Conservation (phyloP, 2,888 invertebrate species). For the Corbicula japonica region DNA sequence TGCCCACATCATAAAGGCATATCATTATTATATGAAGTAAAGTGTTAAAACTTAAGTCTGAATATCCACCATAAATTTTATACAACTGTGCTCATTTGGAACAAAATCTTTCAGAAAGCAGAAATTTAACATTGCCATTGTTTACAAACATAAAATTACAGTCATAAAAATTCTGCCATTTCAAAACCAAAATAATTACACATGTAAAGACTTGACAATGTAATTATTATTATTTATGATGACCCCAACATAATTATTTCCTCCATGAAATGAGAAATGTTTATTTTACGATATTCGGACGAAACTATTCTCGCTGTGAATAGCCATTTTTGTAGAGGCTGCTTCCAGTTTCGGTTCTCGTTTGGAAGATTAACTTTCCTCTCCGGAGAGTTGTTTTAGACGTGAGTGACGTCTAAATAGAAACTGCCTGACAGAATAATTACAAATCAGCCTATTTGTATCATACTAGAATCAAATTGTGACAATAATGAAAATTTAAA, state of each 20-base stretch:
- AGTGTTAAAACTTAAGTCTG: too few relatives aligned
- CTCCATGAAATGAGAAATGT: conserved; percentile 34
- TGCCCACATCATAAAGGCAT: too few relatives aligned
- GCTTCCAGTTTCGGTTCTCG: conserved; percentile 7
- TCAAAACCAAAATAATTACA: conserved; percentile 31
- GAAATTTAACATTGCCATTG: too few relatives aligned
- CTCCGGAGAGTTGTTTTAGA: conserved; percentile 48
- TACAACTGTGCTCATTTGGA: too few relatives aligned
- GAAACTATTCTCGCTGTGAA: conserved; percentile 27
- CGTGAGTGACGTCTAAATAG: conserved; percentile 52
- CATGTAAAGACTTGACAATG: neutral
- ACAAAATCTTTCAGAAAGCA: too few relatives aligned
- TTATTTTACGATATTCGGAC: conserved; percentile 24
- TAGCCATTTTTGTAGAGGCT: conserved; percentile 28
- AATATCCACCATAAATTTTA: too few relatives aligned
- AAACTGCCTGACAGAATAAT: conserved; percentile 51
- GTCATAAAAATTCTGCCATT: too few relatives aligned
- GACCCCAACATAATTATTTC: neutral
- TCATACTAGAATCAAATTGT: conserved; percentile 11
- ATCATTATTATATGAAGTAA: too few relatives aligned
- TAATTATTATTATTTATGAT: conserved; percentile 33
- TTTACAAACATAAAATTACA: too few relatives aligned
- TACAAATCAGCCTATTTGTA: conserved; percentile 24
- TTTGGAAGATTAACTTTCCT: conserved; percentile 26
- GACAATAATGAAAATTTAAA: conserved; percentile 35